Base-by-base conservation (phyloP, 2,113 vertebrate species). In the Elanus axillaris region DNA sequence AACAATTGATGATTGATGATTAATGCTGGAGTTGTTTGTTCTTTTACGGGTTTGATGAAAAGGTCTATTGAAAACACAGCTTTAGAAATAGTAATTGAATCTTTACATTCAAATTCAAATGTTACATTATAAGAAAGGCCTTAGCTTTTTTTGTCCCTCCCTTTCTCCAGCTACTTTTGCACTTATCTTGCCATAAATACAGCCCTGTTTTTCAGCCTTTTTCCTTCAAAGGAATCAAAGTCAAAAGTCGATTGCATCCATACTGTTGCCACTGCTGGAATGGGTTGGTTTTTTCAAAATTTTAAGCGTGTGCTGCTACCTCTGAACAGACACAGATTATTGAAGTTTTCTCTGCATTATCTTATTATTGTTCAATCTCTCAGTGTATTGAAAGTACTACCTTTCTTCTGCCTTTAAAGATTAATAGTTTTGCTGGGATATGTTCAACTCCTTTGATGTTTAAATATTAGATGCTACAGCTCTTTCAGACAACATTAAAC, bases 391-490 rank as follows among this genome's bases (percentile, higher is more conserved):
- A 62, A 94, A 92, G 86, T 63, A 21, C 11, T 66, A 17, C 9
- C 62, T 55, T 83, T 90, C 45, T 93, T 87, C 50, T 96, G 32
- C 34, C 90, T 95, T 93, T 66, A 75, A 80, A 87, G 72, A 74
- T 66, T 21, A 96, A 90, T 93, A 83, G 38, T 55, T 83, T 96
- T 93, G 5, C 6, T 81, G 53, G 60, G 42, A 72, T 85, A 50
- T 52, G 13, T 79, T 96, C 62, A 71, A 10, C 26, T 66, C 62
- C 75, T 95, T 97, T 95, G 89, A 97, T 95, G 36, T 80, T 82
- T 90, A 86, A 96, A 63, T 47, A 77, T 50, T 71, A 59, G 52
- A 74, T 74, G 43, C 67, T 67, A 64, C n/a, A 84, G 47, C 36
- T 87, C n/a, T 86, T 88, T 93, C 77, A 94, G 78, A 63, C 81